Conservation (phyloP, 1,140 invertebrate species). For the Plutomurus gul region DNA sequence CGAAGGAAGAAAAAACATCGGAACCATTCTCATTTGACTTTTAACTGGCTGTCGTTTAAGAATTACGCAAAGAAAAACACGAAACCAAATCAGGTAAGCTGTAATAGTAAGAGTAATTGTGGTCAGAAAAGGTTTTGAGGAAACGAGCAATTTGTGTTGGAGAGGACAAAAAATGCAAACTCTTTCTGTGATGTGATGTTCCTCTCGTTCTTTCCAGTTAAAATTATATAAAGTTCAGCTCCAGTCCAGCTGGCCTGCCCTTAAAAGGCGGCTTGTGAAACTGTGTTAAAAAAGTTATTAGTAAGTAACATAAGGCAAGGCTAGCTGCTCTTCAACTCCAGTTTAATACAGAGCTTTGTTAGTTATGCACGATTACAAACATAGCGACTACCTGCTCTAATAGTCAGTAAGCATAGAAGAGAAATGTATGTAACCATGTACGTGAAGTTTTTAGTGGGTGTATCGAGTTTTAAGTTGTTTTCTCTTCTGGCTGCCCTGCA, state of each 20-base stretch:
- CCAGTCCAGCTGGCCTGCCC: conserved; percentile 12
- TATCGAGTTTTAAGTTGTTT: not conserved
- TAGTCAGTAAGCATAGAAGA: not conserved
- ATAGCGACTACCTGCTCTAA: not conserved
- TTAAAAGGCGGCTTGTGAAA: not conserved
- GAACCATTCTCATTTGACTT: no score
- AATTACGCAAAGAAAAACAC: not conserved
- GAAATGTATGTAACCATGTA: not conserved
- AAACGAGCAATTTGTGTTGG: conserved; percentile 15
- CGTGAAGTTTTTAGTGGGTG: not conserved
- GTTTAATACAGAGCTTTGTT: not conserved
- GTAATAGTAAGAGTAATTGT: not conserved
- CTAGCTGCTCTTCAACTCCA: not conserved
- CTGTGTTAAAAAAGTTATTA: not conserved
- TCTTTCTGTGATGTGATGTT: not conserved
- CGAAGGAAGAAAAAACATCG: no score
- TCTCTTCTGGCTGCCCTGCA: not conserved
- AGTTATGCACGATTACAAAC: no score
- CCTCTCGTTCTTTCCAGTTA: not conserved
- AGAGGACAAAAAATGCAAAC: not conserved
- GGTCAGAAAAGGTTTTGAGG: conserved; percentile 16
- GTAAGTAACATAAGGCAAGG: not conserved
- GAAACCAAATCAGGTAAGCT: conserved; percentile 1
- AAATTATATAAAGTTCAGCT: not conserved
- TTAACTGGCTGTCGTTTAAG: not conserved